Evolutionary conservation across 2,797 vertebrate genomes (phyloP).

Genomic region (Phrynocephalus forsythii): DNA sequence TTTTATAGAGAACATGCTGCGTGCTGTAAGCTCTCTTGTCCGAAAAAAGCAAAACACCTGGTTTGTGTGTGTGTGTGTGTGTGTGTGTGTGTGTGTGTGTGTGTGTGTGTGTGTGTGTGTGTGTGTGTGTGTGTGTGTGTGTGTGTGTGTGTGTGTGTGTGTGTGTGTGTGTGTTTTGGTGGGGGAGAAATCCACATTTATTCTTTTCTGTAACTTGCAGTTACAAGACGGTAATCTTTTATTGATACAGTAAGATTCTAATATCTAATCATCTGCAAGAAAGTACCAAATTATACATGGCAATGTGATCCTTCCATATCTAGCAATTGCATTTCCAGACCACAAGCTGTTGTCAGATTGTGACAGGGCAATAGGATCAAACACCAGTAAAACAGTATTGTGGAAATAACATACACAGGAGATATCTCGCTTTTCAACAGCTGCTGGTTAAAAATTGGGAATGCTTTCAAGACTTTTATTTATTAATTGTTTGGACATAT

Average conservation of each 20-base stretch:
- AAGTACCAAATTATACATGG: not conserved
- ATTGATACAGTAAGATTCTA: not conserved
- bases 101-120: too few species aligned
- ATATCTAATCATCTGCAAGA: not conserved
- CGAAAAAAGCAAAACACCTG: not conserved
- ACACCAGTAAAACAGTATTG: not conserved
- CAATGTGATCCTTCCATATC: not conserved
- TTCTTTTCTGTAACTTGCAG: not conserved
- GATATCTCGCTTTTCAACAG: not conserved
- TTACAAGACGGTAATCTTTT: not conserved
- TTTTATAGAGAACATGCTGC: not conserved
- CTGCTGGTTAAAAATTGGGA: not conserved
- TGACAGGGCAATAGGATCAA: not conserved
- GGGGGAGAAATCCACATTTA: not conserved
- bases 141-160: too few species aligned
- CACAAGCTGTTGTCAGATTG: not conserved
- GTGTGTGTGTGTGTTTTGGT: too few species aligned
- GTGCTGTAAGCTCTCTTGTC: not conserved
- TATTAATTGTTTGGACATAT: not conserved
- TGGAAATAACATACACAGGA: not conserved
- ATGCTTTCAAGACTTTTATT: not conserved
- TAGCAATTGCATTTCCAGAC: not conserved
- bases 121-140: too few species aligned
- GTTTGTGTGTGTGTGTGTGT: too few species aligned
- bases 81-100: too few species aligned